Evolutionary conservation across 2,113 vertebrate genomes (phyloP).

Genomic region (Ursus arctos): DNA sequence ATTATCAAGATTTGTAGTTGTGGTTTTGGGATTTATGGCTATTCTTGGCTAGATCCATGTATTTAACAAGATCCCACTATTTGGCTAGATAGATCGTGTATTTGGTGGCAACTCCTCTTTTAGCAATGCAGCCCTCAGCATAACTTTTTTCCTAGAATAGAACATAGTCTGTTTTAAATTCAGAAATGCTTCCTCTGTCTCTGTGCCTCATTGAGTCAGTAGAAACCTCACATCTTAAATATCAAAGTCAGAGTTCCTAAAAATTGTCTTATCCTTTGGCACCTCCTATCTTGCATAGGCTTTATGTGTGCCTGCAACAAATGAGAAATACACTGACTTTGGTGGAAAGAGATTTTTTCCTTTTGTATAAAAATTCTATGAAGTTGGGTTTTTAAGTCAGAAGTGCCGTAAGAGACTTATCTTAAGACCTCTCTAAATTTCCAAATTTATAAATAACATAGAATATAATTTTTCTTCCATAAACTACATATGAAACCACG

Average conservation of each 20-base stretch:
- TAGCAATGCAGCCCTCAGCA: neutral
- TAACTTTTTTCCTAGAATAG: constrained; percentile 53
- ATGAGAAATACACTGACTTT: constrained; percentile 6
- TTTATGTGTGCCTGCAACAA: constrained; percentile 2
- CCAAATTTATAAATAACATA: neutral
- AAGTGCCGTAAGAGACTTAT: neutral
- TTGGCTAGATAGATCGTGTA: neutral
- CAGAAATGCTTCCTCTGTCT: constrained; percentile 21
- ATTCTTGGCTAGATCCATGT: neutral
- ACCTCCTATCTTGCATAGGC: neutral
- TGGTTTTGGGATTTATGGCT: neutral
- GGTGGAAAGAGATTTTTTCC: neutral
- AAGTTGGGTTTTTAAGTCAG: constrained; percentile 37
- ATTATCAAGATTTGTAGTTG: constrained; percentile 22
- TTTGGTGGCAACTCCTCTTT: constrained; percentile 27
- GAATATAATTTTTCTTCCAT: constrained; percentile 4
- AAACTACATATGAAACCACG: neutral
- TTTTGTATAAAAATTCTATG: constrained; percentile 31
- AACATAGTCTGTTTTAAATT: constrained; percentile 39
- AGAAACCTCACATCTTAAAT: constrained; percentile 61
- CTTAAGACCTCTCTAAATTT: neutral
- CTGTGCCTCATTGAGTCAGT: constrained; percentile 14
- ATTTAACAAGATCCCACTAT: constrained; percentile 37
- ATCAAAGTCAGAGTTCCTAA: constrained; percentile 45
- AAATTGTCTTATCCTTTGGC: constrained; percentile 6